phyloP scores from a whole-genome alignment of 92 coral and sea anemone genomes.

The Porites divaricata region DNA sequence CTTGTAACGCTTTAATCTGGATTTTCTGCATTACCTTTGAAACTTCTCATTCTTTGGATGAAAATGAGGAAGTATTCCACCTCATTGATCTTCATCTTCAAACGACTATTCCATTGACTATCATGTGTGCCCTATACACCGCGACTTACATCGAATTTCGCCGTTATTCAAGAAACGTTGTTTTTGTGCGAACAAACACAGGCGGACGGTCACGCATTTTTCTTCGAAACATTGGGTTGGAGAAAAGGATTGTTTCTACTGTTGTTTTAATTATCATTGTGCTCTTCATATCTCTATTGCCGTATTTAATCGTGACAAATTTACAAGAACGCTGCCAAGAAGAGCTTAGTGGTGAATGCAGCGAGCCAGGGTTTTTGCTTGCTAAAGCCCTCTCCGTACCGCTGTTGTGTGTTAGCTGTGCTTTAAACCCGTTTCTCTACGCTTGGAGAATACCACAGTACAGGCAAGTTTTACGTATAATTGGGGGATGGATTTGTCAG shows the following conservation, averaged over 20 bases:
- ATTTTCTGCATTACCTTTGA: constrained; percentile 52
- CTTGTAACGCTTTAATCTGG: constrained; percentile 57
- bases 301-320: constrained; percentile 56
- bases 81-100: constrained; percentile 68
- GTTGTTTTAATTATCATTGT: constrained; percentile 57
- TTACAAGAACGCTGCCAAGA: constrained; percentile 43
- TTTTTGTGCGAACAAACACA: constrained; percentile 32
- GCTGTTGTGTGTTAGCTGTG: constrained; percentile 42
- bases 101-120: constrained; percentile 63
- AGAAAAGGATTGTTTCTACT: constrained; percentile 62
- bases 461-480: no score
- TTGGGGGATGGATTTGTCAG: no score
- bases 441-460: no score
- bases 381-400: constrained; percentile 50
- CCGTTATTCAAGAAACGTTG: constrained; percentile 64
- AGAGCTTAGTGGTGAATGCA: constrained; percentile 3
- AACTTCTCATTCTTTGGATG: constrained; percentile 46
- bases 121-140: constrained; percentile 32
- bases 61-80: constrained; percentile 46
- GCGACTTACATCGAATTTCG: constrained; percentile 70
- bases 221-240: constrained; percentile 45
- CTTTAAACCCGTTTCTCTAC: no score
- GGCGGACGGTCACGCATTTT: constrained; percentile 15
- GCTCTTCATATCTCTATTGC: constrained; percentile 58
- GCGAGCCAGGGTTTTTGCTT: neutral